phyloP scores from a whole-genome alignment of 2,797 vertebrate genomes.

The Tangara arthus region DNA sequence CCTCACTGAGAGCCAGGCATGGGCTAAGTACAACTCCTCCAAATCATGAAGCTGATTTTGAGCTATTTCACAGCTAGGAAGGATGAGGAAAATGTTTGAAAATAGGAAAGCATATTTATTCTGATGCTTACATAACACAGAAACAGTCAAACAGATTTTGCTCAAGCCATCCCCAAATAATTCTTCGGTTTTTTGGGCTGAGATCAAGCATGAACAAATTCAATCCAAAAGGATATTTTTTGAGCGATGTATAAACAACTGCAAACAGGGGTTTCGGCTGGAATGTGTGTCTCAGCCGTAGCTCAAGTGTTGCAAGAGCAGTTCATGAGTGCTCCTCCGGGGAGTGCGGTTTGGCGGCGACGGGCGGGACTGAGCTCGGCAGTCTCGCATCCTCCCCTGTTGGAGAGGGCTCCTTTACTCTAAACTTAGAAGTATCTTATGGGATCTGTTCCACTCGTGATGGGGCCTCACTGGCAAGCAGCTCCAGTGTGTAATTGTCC shows the following conservation, averaged over 20 bases:
- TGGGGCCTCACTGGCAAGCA: conserved; percentile 57
- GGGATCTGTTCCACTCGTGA: conserved; percentile 60
- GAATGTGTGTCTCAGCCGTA: conserved; percentile 59
- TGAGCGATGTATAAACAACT: conserved; percentile 60
- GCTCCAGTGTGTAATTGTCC: conserved; percentile 53
- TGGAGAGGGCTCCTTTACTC: conserved; percentile 51
- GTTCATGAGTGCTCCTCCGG: conserved; percentile 32
- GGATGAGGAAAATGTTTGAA: conserved; percentile 34
- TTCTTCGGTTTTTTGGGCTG: conserved; percentile 39
- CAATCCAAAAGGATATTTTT: conserved; percentile 62
- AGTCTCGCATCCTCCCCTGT: conserved; percentile 29
- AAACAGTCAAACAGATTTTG: conserved; percentile 57
- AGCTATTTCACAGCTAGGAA: conserved; percentile 31
- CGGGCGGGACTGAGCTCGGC: not conserved
- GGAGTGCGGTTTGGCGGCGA: conserved; percentile 47
- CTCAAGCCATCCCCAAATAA: conserved; percentile 62
- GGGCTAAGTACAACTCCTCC: not conserved
- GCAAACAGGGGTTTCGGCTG: conserved; percentile 61
- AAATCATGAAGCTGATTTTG: conserved; percentile 26
- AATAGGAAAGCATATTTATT: conserved; percentile 63
- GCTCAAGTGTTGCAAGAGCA: conserved; percentile 57
- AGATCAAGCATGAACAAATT: conserved; percentile 62
- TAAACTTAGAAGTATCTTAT: conserved; percentile 66
- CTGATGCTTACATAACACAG: conserved; percentile 65
- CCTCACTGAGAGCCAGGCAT: not conserved